Evolutionary conservation across 2,888 invertebrate genomes (phyloP).

Genomic region (Aphodius sticticus): DNA sequence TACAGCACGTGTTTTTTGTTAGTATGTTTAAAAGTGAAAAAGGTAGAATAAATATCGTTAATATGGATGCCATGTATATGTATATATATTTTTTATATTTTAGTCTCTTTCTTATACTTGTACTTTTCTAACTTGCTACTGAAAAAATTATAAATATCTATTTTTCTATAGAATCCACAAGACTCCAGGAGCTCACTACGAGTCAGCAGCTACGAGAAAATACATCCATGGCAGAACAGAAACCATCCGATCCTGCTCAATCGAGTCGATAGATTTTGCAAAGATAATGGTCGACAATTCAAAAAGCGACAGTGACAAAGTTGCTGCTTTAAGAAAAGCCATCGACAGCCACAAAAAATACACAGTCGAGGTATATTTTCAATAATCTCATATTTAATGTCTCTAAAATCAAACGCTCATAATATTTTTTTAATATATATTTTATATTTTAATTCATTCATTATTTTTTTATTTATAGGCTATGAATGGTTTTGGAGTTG

Average conservation of each 20-base stretch:
- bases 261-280: conserved; percentile 82
- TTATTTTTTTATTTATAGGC: conserved; percentile 62
- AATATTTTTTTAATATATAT: too few relatives aligned
- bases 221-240: conserved; percentile 90
- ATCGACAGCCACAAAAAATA: conserved; percentile 84
- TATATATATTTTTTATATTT: too few relatives aligned
- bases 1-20: too few relatives aligned
- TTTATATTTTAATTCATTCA: too few relatives aligned
- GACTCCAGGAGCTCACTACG: conserved; percentile 86
- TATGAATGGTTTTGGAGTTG: conserved; percentile 85
- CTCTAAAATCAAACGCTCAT: too few relatives aligned
- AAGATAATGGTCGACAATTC: conserved; percentile 70
- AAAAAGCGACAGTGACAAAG: conserved; percentile 65
- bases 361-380: conserved; percentile 69
- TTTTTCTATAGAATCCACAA: conserved; percentile 67
- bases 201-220: conserved; percentile 88
- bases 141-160: not conserved
- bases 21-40: too few relatives aligned
- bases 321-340: conserved; percentile 74
- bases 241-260: conserved; percentile 91
- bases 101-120: too few relatives aligned
- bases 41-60: too few relatives aligned
- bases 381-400: too few relatives aligned
- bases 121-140: too few relatives aligned
- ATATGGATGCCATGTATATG: too few relatives aligned